These are phyloP conservation scores for Dolichotis patagonum DNA, from an alignment of 2,113 vertebrate species.

Conservation along the genomic window DNA sequence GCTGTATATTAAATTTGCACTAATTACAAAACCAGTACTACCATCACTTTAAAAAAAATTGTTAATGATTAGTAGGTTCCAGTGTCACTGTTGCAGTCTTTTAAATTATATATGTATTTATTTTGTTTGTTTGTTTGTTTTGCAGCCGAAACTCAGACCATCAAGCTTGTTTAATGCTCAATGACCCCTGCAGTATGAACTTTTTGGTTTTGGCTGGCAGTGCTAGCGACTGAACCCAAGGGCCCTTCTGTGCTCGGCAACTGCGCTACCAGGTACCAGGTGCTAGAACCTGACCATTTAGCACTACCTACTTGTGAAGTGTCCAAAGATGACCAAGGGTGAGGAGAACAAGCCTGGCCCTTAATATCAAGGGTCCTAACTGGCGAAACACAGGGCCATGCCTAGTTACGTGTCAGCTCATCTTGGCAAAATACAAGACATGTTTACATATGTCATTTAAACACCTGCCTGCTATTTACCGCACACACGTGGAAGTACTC, in stretches of 20 bases:
- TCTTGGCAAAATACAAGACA: slow-evolving; percentile 47
- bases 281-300: not conserved
- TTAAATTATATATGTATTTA: not conserved
- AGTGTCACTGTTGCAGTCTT: slow-evolving; percentile 54
- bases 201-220: not conserved
- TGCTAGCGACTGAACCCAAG: no score
- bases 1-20: slow-evolving; percentile 53
- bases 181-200: not conserved
- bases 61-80: slow-evolving; percentile 9
- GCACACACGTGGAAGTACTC: not conserved
- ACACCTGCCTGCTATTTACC: slow-evolving; percentile 34
- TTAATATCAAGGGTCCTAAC: slow-evolving; percentile 56
- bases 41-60: not conserved
- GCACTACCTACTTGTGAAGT: slow-evolving; percentile 47
- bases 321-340: slow-evolving; percentile 56
- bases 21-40: not conserved
- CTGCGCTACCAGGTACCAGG: no score
- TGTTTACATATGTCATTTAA: slow-evolving; percentile 35
- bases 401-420: not conserved
- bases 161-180: not conserved
- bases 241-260: not conserved
- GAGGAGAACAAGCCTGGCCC: slow-evolving; percentile 38
- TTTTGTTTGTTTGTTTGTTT: not conserved
- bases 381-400: slow-evolving; percentile 39
- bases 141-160: slow-evolving; percentile 70